These are phyloP conservation scores for Cantharis lateralis DNA, from an alignment of 2,888 invertebrate species.

Conservation along the genomic window DNA sequence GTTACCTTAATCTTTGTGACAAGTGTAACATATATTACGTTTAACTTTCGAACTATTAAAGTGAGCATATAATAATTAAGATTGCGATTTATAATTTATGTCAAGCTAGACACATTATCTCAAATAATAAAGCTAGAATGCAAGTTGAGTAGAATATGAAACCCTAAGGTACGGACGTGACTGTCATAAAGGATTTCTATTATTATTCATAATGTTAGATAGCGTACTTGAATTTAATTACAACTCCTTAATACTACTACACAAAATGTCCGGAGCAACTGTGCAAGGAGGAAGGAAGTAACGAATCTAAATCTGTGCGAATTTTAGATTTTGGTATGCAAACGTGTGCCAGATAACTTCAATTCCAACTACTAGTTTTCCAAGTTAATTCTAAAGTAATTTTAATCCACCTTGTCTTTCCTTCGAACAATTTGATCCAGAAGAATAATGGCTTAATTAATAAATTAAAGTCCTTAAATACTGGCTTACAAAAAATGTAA, in stretches of 20 bases:
- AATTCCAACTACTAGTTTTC: not conserved
- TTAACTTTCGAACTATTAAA: not conserved
- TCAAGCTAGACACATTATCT: constrained; percentile 39
- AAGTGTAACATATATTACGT: not conserved
- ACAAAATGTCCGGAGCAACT: constrained; percentile 22
- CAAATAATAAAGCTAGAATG: constrained; percentile 35
- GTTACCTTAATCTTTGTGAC: not conserved
- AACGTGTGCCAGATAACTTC: not conserved
- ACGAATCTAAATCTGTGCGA: constrained; percentile 24
- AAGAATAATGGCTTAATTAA: not conserved
- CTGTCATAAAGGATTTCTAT: constrained; percentile 39
- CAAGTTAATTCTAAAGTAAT: not conserved
- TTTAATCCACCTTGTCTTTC: not conserved
- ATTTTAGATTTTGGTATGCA: constrained; percentile 23
- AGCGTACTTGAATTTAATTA: constrained; percentile 46
- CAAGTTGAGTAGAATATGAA: constrained; percentile 40
- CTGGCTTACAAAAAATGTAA: not conserved
- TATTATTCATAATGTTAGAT: constrained; percentile 48
- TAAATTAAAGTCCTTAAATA: not conserved
- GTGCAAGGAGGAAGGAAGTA: constrained; percentile 16
- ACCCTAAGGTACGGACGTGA: constrained; percentile 39
- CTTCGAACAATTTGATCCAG: not conserved
- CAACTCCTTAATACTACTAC: constrained; percentile 34
- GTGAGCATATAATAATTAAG: constrained; percentile 1
- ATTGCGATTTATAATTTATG: constrained; percentile 35